Base-by-base conservation (phyloP, 2,113 vertebrate species). In the Pitta sordida region DNA sequence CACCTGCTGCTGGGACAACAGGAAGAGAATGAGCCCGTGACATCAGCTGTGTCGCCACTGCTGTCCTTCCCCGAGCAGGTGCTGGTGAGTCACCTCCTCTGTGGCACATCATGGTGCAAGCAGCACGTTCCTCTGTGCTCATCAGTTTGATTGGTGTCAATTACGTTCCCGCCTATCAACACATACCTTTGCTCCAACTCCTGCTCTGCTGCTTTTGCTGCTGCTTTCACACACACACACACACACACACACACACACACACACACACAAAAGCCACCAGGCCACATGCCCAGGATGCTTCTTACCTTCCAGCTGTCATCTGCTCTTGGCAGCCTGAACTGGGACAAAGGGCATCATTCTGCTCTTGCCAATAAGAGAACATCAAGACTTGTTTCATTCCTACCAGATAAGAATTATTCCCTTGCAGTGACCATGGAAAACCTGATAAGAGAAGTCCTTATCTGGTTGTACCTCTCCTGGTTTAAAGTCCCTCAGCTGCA, bases 201-300 rank as follows among this genome's bases (percentile, higher is more conserved):
- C 12, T 13, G 19, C 60, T 51, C 64, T 55, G 37, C 4, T 51
- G 4, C 5, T 41, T 14, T 43, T 70, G 41, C 73, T 24, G 29
- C 48, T 67, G 74, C n/a, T 53, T 29, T 37, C 53, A 60, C 2
- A 5, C 3, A 1, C 0, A 14, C 3, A 1, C 0, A 14, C 53
- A 60, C 2, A 5, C 3, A 1, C 0, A 14, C 53, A 60, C 2
- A 5, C 3, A 1, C 0, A 14, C 53, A 60, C 2, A 5, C 3
- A 1, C 0, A 14, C 53, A 60, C 2, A 5, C 3, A 1, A 0
- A 14, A 59, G 32, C n/a, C 16, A 2, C 49, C 56, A 46, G 56
- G 5, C 19, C 9, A 21, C 16, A n/a, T 34, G 76, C 14, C 29
- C 43, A n/a, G 21, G 34, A 9, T 29, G 43, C 52, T 73, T 70